Evolutionary conservation across 2,888 invertebrate species (phyloP).

Genomic region (Lasioglossum malachurum): DNA sequence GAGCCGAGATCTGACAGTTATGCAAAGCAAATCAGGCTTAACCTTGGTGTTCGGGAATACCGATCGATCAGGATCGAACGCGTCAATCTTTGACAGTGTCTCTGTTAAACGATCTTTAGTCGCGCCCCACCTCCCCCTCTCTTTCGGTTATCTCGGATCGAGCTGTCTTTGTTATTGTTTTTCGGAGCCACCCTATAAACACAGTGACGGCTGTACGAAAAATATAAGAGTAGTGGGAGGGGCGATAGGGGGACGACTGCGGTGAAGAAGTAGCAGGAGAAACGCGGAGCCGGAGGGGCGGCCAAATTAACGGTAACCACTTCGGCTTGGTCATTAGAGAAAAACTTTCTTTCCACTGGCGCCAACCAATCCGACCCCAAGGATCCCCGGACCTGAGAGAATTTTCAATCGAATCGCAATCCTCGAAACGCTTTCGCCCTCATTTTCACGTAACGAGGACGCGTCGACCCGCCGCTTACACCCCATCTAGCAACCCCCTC

Average conservation of each 20-base stretch:
- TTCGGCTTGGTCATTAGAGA: slow-evolving; percentile 79
- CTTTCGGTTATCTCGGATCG: not conserved
- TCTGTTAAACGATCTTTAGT: slow-evolving; percentile 49
- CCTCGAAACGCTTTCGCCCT: slow-evolving; percentile 74
- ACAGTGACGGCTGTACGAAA: slow-evolving; percentile 56
- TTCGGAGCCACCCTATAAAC: slow-evolving; percentile 82
- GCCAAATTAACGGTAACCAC: slow-evolving; percentile 82
- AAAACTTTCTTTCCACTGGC: slow-evolving; percentile 77
- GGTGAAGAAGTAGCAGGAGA: slow-evolving; percentile 56
- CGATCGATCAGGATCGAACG: slow-evolving; percentile 59
- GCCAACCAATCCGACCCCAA: slow-evolving; percentile 71
- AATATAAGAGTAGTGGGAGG: slow-evolving; percentile 41
- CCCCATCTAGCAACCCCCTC: slow-evolving; percentile 29
- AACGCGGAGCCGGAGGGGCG: slow-evolving; percentile 44
- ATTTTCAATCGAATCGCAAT: slow-evolving; percentile 77
- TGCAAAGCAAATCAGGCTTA: slow-evolving; percentile 51
- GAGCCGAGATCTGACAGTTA: slow-evolving; percentile 42
- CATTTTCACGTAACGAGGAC: slow-evolving; percentile 71
- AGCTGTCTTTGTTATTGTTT: slow-evolving; percentile 72
- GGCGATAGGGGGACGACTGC: slow-evolving; percentile 57
- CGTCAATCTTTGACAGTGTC: slow-evolving; percentile 49
- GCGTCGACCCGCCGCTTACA: slow-evolving; percentile 56
- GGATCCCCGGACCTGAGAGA: slow-evolving; percentile 68
- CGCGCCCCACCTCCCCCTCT: not conserved
- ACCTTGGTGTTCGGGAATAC: slow-evolving; percentile 51